phyloP scores from a whole-genome alignment of 2,888 invertebrate genomes.

The Trichacis sp. region DNA sequence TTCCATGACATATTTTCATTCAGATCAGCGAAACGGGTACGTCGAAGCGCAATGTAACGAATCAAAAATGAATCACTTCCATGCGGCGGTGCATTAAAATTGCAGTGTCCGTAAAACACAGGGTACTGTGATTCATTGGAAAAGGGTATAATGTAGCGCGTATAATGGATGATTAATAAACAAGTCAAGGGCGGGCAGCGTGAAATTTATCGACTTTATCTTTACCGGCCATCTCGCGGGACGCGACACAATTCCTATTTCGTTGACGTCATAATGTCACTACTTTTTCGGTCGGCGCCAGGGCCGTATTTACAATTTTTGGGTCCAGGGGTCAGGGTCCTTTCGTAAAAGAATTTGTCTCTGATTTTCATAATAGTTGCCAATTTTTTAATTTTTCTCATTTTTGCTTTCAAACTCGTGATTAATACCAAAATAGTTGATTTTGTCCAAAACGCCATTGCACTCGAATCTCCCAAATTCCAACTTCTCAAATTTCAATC shows the following conservation, averaged over 20 bases:
- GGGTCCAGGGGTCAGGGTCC: too few species aligned
- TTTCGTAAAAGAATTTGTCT: too few species aligned
- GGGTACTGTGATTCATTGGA: constrained; percentile 35
- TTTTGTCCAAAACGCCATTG: too few species aligned
- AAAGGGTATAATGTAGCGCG: constrained; percentile 47
- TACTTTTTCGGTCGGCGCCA: constrained; percentile 8
- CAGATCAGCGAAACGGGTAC: too few species aligned
- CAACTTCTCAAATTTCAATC: too few species aligned
- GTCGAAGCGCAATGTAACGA: neutral
- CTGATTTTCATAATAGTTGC: too few species aligned
- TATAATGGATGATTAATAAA: constrained; percentile 57
- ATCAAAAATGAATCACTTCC: constrained; percentile 43
- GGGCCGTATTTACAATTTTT: too few species aligned
- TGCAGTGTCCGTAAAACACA: constrained; percentile 41
- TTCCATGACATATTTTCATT: too few species aligned
- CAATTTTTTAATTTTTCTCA: too few species aligned
- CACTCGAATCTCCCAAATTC: too few species aligned
- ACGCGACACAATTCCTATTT: constrained; percentile 26
- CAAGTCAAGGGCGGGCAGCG: constrained; percentile 45
- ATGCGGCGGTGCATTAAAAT: constrained; percentile 42
- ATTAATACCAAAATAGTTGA: too few species aligned
- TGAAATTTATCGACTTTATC: constrained; percentile 52
- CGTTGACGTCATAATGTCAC: constrained; percentile 21
- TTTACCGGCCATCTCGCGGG: constrained; percentile 30
- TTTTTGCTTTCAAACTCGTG: too few species aligned